Conservation (phyloP, 2,113 vertebrate genomes). For the Mohoua ochrocephala region DNA sequence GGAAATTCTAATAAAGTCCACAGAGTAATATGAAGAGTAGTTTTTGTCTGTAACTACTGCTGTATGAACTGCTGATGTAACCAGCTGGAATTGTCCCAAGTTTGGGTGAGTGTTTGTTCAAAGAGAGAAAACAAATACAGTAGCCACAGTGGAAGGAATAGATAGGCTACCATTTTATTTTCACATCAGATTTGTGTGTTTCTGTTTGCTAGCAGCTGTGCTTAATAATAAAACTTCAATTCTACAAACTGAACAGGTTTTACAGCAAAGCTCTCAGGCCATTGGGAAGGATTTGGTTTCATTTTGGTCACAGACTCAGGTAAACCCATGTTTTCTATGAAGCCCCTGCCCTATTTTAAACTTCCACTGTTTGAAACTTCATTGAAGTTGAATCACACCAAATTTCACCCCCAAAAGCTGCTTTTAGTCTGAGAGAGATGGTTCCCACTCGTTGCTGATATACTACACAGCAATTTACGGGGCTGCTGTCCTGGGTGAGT, state of each 20-base stretch:
- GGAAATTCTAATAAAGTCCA: neutral
- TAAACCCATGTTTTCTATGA: neutral
- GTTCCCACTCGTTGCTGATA: neutral
- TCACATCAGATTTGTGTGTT: neutral
- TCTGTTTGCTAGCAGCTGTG: neutral
- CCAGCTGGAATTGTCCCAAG: conserved; percentile 1
- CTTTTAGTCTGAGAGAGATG: neutral
- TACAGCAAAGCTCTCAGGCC: neutral
- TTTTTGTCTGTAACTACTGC: neutral
- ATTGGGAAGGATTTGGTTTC: neutral
- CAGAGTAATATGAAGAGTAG: neutral
- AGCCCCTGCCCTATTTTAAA: neutral
- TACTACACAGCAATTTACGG: neutral
- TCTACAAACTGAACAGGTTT: neutral
- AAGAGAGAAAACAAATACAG: conserved; percentile 26
- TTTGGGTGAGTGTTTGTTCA: conserved; percentile 30
- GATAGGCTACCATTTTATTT: neutral
- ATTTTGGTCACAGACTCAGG: neutral
- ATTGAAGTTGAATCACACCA: neutral
- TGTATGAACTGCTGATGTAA: conserved; percentile 16
- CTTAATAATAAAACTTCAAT: neutral
- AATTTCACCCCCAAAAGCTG: neutral
- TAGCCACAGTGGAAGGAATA: neutral
- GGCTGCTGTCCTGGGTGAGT: neutral
- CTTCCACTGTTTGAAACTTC: neutral